Base-by-base conservation (phyloP, 2,797 vertebrate species). In the Rousettus madagascariensis region DNA sequence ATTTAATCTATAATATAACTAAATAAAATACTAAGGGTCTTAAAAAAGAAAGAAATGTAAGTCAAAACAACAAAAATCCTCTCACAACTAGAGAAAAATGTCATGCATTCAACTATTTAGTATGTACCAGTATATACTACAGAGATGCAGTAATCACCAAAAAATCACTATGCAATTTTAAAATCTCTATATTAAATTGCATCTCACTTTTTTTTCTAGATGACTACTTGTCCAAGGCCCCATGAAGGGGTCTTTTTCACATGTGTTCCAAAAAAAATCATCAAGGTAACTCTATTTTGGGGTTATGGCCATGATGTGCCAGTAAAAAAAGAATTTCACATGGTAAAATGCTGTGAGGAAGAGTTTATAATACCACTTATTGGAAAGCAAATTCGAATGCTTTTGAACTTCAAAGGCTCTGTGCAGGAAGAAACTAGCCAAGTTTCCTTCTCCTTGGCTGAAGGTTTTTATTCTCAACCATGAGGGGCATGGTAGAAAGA, bases 371-470 rank as follows among this genome's bases (percentile, higher is more conserved):
- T 79, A 92, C 28, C 74, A 88, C 49, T 72, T 63, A 82, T 38
- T 90, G 66, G 82, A 84, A 87, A 85, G 53, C 38, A 94, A 78
- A 92, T 94, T 30, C 75, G 43, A 94, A 87, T 96, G 88, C 59
- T 93, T 92, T 95, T 95, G 94, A 97, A 96, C 92, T 94, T 96
- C 85, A 92, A 96, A 96, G 53, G 20, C 15, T 90, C 69, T 95
- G 69, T 65, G n/a, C 78, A 84, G 53, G 49, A 10, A 90, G 41
- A 90, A 61, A 84, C 82, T 69, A 95, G 28, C 43, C 51, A 91
- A 86, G 26, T 61, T 87, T 85, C 46, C 65, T 87, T 93, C 61
- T 55, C 8, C 10, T 43, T 63, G 33, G 61, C 84, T 66, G 55
- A 90, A 24, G 16, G 26, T 61, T 85, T 95, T 91, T 92, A 65